Evolutionary conservation across 2,113 vertebrate species (phyloP).

Genomic region (Gambusia affinis): DNA sequence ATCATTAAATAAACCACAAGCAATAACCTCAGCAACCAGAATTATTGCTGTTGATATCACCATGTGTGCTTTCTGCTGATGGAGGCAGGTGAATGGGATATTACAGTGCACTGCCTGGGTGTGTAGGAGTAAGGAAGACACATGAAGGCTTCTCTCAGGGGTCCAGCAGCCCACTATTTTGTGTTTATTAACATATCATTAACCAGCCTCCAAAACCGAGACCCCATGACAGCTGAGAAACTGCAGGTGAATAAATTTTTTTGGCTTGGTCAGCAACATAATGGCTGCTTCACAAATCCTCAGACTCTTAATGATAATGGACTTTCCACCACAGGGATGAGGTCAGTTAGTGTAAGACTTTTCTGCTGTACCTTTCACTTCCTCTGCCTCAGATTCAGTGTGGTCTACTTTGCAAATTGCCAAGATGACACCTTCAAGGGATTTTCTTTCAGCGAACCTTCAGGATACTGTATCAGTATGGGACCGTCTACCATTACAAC

Average conservation of each 20-base stretch:
- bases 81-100: constrained; percentile 41
- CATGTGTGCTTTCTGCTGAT: constrained; percentile 68
- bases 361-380: constrained; percentile 20
- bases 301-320: constrained; percentile 70
- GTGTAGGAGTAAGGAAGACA: constrained; percentile 45
- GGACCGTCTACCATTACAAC: constrained; percentile 40
- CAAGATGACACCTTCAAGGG: constrained; percentile 53
- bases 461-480: constrained; percentile 49
- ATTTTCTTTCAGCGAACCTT: constrained; percentile 46
- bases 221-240: constrained; percentile 62
- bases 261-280: constrained; percentile 71
- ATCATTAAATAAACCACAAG: constrained; percentile 59
- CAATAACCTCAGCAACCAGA: constrained; percentile 50
- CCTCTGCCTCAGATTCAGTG: constrained; percentile 60
- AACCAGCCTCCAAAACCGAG: constrained; percentile 51
- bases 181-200: constrained; percentile 75
- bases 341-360: constrained; percentile 36
- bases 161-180: constrained; percentile 53
- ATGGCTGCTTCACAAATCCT: constrained; percentile 49
- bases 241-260: constrained; percentile 67
- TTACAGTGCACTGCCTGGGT: constrained; percentile 38
- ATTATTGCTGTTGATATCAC: constrained; percentile 41
- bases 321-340: constrained; percentile 41
- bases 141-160: constrained; percentile 51
- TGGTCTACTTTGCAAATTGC: constrained; percentile 21